phyloP scores from a whole-genome alignment of 1,140 invertebrate genomes.

The Hypothenemus hampei region DNA sequence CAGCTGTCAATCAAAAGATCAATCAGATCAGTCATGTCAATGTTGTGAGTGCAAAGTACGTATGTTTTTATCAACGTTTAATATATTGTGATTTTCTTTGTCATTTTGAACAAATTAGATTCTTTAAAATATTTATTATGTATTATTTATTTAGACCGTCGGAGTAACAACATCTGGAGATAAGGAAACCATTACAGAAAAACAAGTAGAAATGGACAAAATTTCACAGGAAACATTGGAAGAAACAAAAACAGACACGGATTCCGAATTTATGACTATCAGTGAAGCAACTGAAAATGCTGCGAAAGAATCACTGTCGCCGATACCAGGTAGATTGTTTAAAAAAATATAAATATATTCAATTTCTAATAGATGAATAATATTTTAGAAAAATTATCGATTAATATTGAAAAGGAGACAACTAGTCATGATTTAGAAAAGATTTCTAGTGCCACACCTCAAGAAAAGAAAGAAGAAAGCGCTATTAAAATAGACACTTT shows the following conservation, averaged over 20 bases:
- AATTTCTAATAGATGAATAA: too few species aligned
- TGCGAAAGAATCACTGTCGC: not conserved
- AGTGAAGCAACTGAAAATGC: constrained; percentile 18
- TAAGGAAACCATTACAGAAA: constrained; percentile 27
- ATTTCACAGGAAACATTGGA: constrained; percentile 8
- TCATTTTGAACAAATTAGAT: not conserved
- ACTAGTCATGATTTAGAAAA: too few species aligned
- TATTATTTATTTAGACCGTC: constrained; percentile 5
- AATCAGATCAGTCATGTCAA: constrained; percentile 32
- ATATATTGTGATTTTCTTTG: too few species aligned
- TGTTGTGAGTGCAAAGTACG: constrained; percentile 32
- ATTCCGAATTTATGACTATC: constrained; percentile 21
- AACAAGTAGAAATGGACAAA: constrained; percentile 8
- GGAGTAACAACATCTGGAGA: constrained; percentile 26
- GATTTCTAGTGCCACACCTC: too few species aligned
- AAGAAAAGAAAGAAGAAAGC: too few species aligned
- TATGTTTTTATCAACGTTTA: too few species aligned
- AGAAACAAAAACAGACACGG: constrained; percentile 10
- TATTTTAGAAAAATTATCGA: too few species aligned
- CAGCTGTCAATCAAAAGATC: constrained; percentile 29
- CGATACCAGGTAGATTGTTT: constrained; percentile 18
- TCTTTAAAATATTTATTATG: not conserved
- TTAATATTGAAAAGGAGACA: too few species aligned
- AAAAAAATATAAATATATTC: too few species aligned
- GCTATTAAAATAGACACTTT: too few species aligned